phyloP scores from a whole-genome alignment of 2,113 vertebrate species.

The Dinomys branickii region DNA sequence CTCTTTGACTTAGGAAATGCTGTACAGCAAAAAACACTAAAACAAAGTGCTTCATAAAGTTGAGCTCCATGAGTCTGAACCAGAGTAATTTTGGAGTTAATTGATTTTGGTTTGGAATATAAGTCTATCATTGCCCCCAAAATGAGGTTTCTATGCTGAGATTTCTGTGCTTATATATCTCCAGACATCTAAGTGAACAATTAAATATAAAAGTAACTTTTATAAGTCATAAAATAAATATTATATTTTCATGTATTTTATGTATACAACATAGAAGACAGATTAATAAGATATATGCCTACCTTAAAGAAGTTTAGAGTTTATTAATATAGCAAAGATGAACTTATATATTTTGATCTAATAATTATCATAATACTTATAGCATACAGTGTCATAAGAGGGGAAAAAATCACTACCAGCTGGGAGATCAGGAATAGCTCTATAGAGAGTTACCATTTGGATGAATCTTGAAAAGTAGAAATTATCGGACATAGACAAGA shows the following conservation, averaged over 20 bases:
- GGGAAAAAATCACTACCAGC: neutral
- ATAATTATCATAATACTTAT: neutral
- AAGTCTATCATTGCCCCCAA: neutral
- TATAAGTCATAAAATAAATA: neutral
- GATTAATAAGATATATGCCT: neutral
- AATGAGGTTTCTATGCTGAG: neutral
- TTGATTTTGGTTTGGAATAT: slow-evolving; percentile 23
- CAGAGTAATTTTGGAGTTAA: neutral
- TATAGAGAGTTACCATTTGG: neutral
- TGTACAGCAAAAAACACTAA: slow-evolving; percentile 32
- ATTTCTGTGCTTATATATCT: slow-evolving; percentile 28
- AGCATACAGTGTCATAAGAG: neutral
- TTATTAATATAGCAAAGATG: neutral
- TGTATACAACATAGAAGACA: neutral
- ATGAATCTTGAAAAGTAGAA: neutral
- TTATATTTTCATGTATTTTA: neutral
- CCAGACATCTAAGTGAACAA: neutral
- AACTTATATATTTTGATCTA: neutral
- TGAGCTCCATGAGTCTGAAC: neutral
- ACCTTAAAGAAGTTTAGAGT: neutral
- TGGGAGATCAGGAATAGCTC: neutral
- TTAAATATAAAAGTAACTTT: neutral
- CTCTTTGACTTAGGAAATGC: slow-evolving; percentile 4
- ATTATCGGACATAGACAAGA: slow-evolving; percentile 43
- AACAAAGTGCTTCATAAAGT: neutral